phyloP scores from a whole-genome alignment of 1,140 invertebrate genomes.

The Penaeus vannamei region DNA sequence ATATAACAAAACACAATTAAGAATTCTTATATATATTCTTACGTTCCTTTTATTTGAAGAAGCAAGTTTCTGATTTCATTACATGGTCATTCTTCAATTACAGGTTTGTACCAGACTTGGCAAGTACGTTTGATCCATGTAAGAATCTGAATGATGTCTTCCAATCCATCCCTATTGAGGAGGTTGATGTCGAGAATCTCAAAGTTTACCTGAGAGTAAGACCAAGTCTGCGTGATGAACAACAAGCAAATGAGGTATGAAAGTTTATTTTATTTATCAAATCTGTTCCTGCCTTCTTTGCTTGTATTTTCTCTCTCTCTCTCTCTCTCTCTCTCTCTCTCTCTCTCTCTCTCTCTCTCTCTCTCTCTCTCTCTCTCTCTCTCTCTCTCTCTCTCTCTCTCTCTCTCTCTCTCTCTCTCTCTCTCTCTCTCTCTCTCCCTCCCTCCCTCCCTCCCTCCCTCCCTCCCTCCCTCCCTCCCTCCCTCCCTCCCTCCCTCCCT shows the following conservation, averaged over 20 bases:
- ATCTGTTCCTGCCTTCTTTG: background rate
- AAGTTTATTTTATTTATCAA: background rate
- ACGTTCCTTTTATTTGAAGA: background rate
- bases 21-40: background rate
- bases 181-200: conserved; percentile 50
- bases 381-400: no score
- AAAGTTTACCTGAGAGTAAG: conserved; percentile 60
- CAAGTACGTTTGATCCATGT: conserved; percentile 46
- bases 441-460: no score
- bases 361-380: no score
- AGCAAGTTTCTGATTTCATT: background rate
- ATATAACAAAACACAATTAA: no score
- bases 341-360: accelerated
- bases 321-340: no score
- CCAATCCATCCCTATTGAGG: conserved; percentile 34
- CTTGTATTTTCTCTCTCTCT: background rate
- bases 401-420: accelerated
- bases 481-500: no score
- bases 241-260: conserved; percentile 24
- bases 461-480: no score
- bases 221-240: conserved; percentile 52
- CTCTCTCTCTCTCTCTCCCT: no score
- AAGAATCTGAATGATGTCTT: conserved; percentile 61
- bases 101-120: conserved; percentile 33
- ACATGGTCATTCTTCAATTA: background rate